phyloP scores from a whole-genome alignment of 2,113 vertebrate genomes.

The Propithecus coquereli region DNA sequence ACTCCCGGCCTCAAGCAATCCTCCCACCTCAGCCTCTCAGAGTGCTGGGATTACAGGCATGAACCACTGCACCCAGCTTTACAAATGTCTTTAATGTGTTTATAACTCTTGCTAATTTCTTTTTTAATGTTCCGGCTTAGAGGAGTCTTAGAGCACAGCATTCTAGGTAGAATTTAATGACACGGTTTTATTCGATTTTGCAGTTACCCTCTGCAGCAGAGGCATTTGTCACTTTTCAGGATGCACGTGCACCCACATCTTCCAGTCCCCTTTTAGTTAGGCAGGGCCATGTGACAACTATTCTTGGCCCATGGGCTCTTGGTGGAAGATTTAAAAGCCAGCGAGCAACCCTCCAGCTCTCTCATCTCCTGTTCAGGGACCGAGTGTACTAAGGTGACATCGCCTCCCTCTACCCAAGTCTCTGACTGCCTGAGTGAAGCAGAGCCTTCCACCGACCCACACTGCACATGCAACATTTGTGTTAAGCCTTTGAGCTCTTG shows the following conservation, averaged over 20 bases:
- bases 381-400: background rate
- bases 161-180: background rate
- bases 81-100: background rate
- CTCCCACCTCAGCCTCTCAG: too few relatives aligned
- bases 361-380: background rate
- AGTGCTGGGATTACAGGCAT: too few relatives aligned
- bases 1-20: too few relatives aligned
- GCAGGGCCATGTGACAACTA: background rate
- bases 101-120: background rate
- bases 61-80: background rate
- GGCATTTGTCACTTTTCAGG: background rate
- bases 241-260: accelerated
- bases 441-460: background rate
- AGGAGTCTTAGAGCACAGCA: background rate
- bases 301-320: background rate
- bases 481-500: background rate
- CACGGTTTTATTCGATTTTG: background rate
- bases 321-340: background rate
- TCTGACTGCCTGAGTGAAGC: background rate
- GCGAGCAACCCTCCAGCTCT: background rate
- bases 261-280: too few relatives aligned
- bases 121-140: background rate
- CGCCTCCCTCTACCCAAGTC: background rate
- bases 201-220: background rate
- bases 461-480: background rate